Conservation (phyloP, 92 coral and sea anemone species). For the Ricordea florida region DNA sequence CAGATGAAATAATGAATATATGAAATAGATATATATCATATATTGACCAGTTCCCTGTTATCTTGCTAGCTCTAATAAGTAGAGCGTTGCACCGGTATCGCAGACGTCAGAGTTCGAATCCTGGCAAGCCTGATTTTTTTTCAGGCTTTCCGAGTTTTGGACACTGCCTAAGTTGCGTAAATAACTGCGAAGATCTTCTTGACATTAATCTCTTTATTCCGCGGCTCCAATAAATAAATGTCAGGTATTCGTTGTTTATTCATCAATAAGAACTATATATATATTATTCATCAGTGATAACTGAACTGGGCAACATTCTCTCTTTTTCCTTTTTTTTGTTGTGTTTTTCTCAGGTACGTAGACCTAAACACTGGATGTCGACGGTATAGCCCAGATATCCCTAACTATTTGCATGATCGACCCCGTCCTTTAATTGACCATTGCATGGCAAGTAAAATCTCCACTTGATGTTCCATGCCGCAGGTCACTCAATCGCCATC, state of each 20-base stretch:
- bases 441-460: conserved; percentile 17
- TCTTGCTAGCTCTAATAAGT: too few species aligned
- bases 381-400: neutral
- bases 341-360: neutral
- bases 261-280: neutral
- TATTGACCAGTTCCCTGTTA: too few species aligned
- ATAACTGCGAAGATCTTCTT: too few species aligned
- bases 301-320: neutral
- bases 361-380: neutral
- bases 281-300: neutral
- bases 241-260: neutral
- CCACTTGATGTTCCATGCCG: neutral
- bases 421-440: conserved; percentile 44
- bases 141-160: too few species aligned
- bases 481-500: neutral
- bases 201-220: too few species aligned
- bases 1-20: too few species aligned
- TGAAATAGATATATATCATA: too few species aligned
- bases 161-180: too few species aligned
- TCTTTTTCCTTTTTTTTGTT: neutral
- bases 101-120: too few species aligned
- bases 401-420: conserved; percentile 28
- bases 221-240: too few species aligned
- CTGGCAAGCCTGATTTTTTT: too few species aligned
- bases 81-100: too few species aligned